These are phyloP conservation scores for Pangasianodon hypophthalmus DNA, from an alignment of 2,113 vertebrate genomes.

Conservation along the genomic window DNA sequence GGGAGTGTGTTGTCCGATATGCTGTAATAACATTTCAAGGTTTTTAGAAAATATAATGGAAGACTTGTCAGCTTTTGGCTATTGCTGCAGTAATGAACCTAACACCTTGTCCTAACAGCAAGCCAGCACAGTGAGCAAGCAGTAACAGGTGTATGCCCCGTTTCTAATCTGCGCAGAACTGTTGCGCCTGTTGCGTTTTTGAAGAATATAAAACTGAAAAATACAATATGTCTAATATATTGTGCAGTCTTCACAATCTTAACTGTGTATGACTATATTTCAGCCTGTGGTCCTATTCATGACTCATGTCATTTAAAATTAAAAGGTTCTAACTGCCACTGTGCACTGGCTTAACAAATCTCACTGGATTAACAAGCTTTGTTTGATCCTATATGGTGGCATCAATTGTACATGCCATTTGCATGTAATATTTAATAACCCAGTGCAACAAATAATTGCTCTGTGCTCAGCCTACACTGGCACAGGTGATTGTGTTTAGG, in stretches of 20 bases:
- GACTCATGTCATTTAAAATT: background rate
- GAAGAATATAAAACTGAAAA: no score
- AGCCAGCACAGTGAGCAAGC: background rate
- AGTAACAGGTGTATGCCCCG: background rate
- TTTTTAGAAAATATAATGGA: background rate
- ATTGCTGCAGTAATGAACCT: background rate
- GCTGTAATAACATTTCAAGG: background rate
- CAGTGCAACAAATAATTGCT: background rate
- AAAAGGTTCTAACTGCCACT: background rate
- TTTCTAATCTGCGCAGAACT: background rate
- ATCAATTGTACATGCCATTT: background rate
- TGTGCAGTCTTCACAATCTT: background rate
- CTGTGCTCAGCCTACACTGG: background rate
- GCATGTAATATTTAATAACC: background rate
- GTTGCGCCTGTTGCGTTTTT: no score
- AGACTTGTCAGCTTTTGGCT: background rate
- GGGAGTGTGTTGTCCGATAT: background rate
- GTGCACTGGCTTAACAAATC: no score
- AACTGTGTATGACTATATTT: background rate
- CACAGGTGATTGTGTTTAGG: no score
- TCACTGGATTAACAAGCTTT: no score
- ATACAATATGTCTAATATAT: no score
- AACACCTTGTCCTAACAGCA: background rate
- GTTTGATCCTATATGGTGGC: no score
- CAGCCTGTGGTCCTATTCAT: background rate